These are phyloP conservation scores for Hydrochoerus hydrochaeris DNA, from an alignment of 2,113 vertebrate species.

Conservation along the genomic window DNA sequence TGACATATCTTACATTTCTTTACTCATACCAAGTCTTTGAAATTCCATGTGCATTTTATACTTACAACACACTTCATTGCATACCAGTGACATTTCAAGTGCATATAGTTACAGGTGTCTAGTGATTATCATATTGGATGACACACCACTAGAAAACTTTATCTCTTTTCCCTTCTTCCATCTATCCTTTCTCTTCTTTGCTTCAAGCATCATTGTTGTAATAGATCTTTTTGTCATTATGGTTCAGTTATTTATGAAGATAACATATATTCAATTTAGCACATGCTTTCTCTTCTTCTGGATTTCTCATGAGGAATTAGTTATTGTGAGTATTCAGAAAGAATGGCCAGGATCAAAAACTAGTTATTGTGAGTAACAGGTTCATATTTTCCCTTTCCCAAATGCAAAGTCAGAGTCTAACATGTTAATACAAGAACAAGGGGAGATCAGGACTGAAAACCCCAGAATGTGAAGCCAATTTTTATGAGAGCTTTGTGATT, in stretches of 20 bases:
- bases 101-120: not conserved
- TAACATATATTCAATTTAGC: not conserved
- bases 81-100: not conserved
- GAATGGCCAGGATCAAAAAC: too few species aligned
- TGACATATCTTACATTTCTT: not conserved
- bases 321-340: not conserved
- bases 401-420: not conserved
- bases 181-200: not conserved
- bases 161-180: not conserved
- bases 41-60: not conserved
- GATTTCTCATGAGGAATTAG: not conserved
- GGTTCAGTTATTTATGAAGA: constrained; percentile 32
- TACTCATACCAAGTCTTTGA: not conserved
- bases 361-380: not conserved
- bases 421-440: constrained; percentile 20
- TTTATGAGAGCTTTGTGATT: not conserved
- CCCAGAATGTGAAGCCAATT: not conserved
- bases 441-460: constrained; percentile 4
- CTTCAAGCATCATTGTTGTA: not conserved
- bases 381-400: not conserved
- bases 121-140: not conserved
- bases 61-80: not conserved
- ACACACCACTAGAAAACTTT: not conserved
- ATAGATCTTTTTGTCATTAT: not conserved
- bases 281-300: not conserved